A percentile compares a stretch with the other conserved stretches of the same genome.
These are phyloP conservation scores for Parasteatoda tepidariorum DNA, from an alignment of 1,140 invertebrate species.

Conservation along the genomic window DNA sequence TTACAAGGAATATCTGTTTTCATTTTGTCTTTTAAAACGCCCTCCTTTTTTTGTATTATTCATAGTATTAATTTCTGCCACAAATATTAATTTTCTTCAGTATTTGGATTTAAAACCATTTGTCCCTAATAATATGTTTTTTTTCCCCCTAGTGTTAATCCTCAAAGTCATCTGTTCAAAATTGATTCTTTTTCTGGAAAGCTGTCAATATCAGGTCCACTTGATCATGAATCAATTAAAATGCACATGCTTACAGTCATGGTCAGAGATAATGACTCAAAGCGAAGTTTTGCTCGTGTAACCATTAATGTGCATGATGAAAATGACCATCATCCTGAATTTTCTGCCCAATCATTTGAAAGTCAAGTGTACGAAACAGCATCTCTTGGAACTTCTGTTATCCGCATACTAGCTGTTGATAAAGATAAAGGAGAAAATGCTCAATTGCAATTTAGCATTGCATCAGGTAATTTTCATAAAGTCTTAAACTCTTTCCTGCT, in stretches of 20 bases:
- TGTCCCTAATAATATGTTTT: no score
- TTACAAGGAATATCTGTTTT: no score
- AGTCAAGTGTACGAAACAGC: slow-evolving; percentile 83
- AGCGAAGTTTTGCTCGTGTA: slow-evolving; percentile 86
- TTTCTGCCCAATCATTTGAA: slow-evolving; percentile 79
- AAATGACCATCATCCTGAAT: slow-evolving; percentile 90
- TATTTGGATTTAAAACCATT: no score
- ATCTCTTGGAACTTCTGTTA: slow-evolving; percentile 77
- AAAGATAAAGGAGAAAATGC: slow-evolving; percentile 85
- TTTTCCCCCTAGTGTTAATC: slow-evolving; percentile 71
- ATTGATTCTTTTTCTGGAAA: slow-evolving; percentile 83
- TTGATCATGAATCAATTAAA: slow-evolving; percentile 84
- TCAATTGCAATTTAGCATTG: slow-evolving; percentile 82
- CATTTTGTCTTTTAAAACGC: background rate
- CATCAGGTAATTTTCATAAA: slow-evolving; percentile 73
- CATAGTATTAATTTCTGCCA: no score
- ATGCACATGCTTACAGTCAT: slow-evolving; percentile 89
- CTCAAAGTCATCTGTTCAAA: slow-evolving; percentile 82
- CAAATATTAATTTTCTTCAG: no score
- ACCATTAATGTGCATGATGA: slow-evolving; percentile 85
- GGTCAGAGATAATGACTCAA: slow-evolving; percentile 89
- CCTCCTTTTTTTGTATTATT: background rate
- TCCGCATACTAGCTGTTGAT: slow-evolving; percentile 82
- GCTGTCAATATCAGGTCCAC: slow-evolving; percentile 76
- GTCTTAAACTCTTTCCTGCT: background rate